A percentile compares a stretch with the other conserved stretches of the same genome.
These are phyloP conservation scores for Agrochola litura DNA, from an alignment of 2,888 invertebrate genomes.

Conservation along the genomic window DNA sequence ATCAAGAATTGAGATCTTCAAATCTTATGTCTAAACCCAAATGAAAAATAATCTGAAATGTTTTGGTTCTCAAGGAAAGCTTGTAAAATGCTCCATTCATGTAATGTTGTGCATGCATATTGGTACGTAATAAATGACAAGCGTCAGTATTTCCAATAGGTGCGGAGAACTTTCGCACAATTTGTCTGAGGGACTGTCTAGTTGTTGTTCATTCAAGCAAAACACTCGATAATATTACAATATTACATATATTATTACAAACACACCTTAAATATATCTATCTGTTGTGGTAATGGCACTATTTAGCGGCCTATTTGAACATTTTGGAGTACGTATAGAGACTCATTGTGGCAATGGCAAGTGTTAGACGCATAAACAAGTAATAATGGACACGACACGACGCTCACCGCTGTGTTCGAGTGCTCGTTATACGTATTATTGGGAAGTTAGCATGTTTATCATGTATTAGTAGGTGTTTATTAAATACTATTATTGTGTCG, in stretches of 20 bases:
- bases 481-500: background rate
- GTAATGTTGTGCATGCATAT: background rate
- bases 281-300: background rate
- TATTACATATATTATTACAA: background rate
- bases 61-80: background rate
- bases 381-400: constrained; percentile 10
- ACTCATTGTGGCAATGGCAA: background rate
- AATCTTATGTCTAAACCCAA: background rate
- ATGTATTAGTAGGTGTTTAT: background rate
- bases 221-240: background rate
- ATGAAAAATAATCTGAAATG: background rate
- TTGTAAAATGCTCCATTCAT: no score
- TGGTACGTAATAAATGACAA: no score
- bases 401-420: background rate
- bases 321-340: background rate
- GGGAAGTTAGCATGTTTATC: constrained; percentile 4
- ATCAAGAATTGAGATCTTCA: background rate
- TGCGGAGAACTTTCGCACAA: no score
- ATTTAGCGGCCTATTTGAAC: background rate
- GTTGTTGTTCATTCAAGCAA: background rate
- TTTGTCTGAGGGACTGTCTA: background rate
- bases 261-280: no score
- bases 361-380: no score
- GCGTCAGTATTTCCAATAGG: no score
- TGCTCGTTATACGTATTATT: constrained; percentile 13